phyloP scores from a whole-genome alignment of 2,113 vertebrate genomes.

The Raja brachyura region DNA sequence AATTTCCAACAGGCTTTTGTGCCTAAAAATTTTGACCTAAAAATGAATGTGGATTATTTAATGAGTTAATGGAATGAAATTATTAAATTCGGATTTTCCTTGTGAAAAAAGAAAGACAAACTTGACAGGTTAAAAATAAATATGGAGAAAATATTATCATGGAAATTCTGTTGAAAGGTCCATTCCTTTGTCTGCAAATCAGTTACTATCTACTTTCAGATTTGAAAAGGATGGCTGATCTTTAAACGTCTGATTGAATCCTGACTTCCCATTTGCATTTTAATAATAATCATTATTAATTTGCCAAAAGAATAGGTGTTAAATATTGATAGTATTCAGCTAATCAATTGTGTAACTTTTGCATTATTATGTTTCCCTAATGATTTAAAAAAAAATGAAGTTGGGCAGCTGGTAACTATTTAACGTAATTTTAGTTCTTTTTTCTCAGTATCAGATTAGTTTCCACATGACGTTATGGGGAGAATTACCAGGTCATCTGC shows the following conservation, averaged over 20 bases:
- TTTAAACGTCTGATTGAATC: neutral
- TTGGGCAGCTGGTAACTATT: neutral
- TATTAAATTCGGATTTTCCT: neutral
- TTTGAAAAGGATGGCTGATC: neutral
- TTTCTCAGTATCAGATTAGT: neutral
- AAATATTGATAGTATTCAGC: neutral
- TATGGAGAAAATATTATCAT: neutral
- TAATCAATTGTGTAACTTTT: neutral
- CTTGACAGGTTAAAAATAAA: neutral
- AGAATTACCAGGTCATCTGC: neutral
- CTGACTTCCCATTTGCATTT: slow-evolving; percentile 4
- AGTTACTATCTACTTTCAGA: neutral
- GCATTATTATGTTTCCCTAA: neutral
- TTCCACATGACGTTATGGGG: neutral
- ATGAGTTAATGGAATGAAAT: neutral
- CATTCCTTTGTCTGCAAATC: neutral
- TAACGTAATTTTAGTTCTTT: neutral
- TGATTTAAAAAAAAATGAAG: neutral
- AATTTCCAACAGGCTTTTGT: neutral
- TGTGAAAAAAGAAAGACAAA: neutral
- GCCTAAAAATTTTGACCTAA: neutral
- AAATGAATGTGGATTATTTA: slow-evolving; percentile 14
- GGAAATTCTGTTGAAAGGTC: neutral
- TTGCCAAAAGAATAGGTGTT: neutral
- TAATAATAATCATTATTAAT: neutral